Conservation (phyloP, 1,140 invertebrate species). For the Dreissena rostriformis region DNA sequence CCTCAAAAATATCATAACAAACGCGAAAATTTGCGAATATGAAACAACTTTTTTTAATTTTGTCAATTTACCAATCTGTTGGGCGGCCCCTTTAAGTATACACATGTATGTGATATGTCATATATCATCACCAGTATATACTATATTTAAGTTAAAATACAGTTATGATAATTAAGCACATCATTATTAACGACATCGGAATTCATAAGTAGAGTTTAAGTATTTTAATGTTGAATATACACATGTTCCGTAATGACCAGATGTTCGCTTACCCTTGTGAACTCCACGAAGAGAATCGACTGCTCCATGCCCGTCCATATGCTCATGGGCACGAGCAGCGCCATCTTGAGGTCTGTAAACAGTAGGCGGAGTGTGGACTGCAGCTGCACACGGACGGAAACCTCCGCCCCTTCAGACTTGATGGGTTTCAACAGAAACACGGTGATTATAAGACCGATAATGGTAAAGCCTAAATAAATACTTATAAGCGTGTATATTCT, state of each 20-base stretch:
- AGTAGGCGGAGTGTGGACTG: slow-evolving; percentile 57
- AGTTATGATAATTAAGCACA: too few species aligned
- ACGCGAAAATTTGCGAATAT: too few species aligned
- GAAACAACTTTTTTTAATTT: too few species aligned
- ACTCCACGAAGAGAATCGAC: slow-evolving; percentile 62
- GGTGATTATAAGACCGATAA: slow-evolving; percentile 61
- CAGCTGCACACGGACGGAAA: slow-evolving; percentile 46
- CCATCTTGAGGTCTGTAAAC: slow-evolving; percentile 60
- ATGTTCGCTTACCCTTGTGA: slow-evolving; percentile 53
- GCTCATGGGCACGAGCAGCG: slow-evolving; percentile 61
- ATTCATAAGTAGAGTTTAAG: too few species aligned
- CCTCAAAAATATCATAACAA: too few species aligned
- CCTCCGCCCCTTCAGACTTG: slow-evolving; percentile 37
- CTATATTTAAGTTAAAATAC: too few species aligned
- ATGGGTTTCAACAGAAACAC: slow-evolving; percentile 56
- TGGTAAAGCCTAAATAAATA: slow-evolving; percentile 60
- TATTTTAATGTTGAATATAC: too few species aligned
- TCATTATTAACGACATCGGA: too few species aligned
- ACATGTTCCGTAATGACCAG: background rate
- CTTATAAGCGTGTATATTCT: slow-evolving; percentile 56
- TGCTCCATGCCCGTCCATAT: slow-evolving; percentile 65
- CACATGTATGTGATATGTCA: too few species aligned
- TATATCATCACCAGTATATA: too few species aligned
- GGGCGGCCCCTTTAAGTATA: too few species aligned
- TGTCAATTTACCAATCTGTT: too few species aligned